Base-by-base conservation (phyloP, 1,140 invertebrate genomes). In the Caenorhabditis latens region DNA sequence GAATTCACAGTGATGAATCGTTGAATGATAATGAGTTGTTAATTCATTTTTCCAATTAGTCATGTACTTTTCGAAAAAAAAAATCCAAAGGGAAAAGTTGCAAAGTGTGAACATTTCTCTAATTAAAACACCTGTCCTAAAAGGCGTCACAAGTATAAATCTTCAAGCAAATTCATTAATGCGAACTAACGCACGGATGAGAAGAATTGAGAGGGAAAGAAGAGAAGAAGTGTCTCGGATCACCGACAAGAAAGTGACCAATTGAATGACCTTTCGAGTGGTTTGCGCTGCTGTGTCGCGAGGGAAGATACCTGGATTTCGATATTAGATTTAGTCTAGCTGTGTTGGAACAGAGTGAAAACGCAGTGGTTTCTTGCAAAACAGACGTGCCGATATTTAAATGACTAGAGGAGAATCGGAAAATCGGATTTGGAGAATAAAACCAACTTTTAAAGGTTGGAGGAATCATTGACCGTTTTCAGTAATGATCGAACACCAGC, bases 221-320 rank as follows among this genome's bases (percentile, higher is more conserved):
- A 53, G n/a, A 24, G 42, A 21, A 53, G 21, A 71, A 24, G 71
- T 79, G 71, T 79, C 46, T 50, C 46, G 43, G 71, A 79, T 79
- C 71, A 63, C 19, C 61, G 61, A 63, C 61, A 79, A 79, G 46
- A 79, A 79, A 79, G 53, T 79, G 71, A 79, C 71, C 71, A 79
- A 50, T 79, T 24, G 71, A 53, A 11, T 79, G 71, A 79, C 71
- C 71, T 79, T 79, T 79, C 21, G 71, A 79, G 71, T 79, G 71
- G 71, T 79, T 79, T 42, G 46, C 71, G 71, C 40, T 42, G 42
- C 42, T 4, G 4, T 42, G 40, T 11, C n/a, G n/a, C n/a, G 5
- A n/a, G 13, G 40, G 13, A 21, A 21, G 46, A 79, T 50, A 50
- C 71, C 40, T 79, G 71, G 71, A 50, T 79, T 50, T 40, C 11